Evolutionary conservation across 2,797 vertebrate species (phyloP).

Genomic region (Mormyrus proboscirostris): DNA sequence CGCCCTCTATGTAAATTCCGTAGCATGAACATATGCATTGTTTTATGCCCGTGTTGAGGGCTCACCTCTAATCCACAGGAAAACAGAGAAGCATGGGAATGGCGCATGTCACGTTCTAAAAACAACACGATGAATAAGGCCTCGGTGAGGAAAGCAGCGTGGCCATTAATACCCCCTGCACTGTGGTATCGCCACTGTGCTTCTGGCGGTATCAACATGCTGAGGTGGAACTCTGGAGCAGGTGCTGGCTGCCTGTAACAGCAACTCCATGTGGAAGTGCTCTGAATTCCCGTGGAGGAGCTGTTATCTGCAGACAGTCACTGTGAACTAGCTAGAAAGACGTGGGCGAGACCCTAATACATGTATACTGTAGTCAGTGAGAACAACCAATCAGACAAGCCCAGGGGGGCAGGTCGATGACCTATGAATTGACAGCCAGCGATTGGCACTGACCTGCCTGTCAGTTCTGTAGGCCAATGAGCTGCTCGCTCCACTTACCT

Average conservation of each 20-base stretch:
- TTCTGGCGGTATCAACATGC: background rate
- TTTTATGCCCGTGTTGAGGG: background rate
- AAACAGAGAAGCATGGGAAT: background rate
- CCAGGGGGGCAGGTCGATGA: slow-evolving; percentile 69
- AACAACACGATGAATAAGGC: background rate
- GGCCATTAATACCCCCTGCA: background rate
- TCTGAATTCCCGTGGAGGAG: slow-evolving; percentile 76
- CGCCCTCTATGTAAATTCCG: background rate
- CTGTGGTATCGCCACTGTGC: background rate
- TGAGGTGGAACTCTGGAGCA: background rate
- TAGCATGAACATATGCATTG: background rate
- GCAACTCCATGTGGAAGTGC: slow-evolving; percentile 90
- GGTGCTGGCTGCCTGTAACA: slow-evolving; percentile 79
- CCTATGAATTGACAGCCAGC: slow-evolving; percentile 93
- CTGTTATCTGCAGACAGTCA: slow-evolving; percentile 74
- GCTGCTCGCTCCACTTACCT: slow-evolving; percentile 55
- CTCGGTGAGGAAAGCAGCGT: background rate
- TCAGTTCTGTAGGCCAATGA: slow-evolving; percentile 89
- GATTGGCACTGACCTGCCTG: slow-evolving; percentile 63
- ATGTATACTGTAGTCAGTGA: too few relatives aligned
- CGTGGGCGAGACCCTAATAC: background rate
- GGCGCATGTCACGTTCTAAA: background rate
- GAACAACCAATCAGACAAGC: background rate
- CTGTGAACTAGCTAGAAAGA: slow-evolving; percentile 23
- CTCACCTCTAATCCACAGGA: background rate